Conservation (phyloP, 2,113 vertebrate genomes). For the Xenotilapia caudafasciata region DNA sequence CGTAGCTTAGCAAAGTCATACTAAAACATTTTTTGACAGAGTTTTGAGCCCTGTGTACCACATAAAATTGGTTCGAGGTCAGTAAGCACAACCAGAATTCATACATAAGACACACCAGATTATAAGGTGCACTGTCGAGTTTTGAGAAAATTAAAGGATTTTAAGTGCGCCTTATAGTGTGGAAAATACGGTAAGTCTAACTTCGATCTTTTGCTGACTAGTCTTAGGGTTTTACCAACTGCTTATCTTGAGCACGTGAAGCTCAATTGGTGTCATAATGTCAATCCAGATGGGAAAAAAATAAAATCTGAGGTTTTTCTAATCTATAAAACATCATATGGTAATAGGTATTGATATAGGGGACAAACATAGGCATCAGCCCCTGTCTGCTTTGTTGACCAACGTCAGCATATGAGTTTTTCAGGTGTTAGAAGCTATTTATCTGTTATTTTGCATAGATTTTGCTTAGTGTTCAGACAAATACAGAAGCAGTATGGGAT, state of each 20-base stretch:
- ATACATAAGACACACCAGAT: neutral
- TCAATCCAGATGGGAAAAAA: neutral
- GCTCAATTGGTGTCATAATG: neutral
- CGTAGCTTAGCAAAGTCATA: neutral
- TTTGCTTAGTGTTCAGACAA: neutral
- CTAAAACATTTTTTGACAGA: neutral
- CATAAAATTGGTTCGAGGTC: neutral
- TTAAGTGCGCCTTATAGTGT: neutral
- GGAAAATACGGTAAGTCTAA: neutral
- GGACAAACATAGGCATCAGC: neutral
- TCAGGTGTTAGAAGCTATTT: neutral
- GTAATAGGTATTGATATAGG: neutral
- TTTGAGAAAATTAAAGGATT: neutral
- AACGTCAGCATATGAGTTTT: neutral
- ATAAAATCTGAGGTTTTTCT: neutral
- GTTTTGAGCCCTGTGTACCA: rapidly evolving
- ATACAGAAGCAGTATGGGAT: neutral
- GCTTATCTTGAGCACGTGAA: neutral
- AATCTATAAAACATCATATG: neutral
- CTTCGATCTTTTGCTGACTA: neutral
- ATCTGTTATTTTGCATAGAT: neutral
- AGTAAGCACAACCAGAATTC: neutral
- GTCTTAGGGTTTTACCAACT: neutral
- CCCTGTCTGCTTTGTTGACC: neutral
- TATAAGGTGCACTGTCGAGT: neutral